These are phyloP conservation scores for Heliocidaris tuberculata DNA, from an alignment of 35 echinoderm and acorn worm species.

Conservation along the genomic window DNA sequence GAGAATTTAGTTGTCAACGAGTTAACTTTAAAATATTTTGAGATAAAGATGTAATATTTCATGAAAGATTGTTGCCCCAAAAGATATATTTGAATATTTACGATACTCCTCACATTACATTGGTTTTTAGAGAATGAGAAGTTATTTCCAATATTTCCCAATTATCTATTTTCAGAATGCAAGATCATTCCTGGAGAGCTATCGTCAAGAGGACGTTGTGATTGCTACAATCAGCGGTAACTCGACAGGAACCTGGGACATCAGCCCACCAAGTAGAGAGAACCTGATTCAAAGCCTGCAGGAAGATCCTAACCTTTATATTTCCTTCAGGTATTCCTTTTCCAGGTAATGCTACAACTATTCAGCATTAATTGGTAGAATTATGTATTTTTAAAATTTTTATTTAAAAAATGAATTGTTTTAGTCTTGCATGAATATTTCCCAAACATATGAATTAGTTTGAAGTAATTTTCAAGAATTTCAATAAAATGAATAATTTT, in stretches of 20 bases:
- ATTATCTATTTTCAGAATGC: slow-evolving; percentile 55
- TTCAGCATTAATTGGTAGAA: background rate
- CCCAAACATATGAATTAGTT: background rate
- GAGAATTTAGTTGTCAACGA: too few relatives aligned
- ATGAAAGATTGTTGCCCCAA: background rate
- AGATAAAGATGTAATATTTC: background rate
- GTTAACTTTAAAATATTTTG: too few relatives aligned
- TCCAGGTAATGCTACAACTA: slow-evolving; percentile 62
- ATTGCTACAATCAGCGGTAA: slow-evolving; percentile 61
- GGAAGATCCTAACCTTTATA: background rate
- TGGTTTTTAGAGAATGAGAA: background rate
- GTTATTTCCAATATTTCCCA: background rate
- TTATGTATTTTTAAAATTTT: background rate
- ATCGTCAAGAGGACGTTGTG: slow-evolving; percentile 74
- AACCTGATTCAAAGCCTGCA: slow-evolving; percentile 48
- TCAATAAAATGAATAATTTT: background rate
- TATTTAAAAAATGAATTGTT: background rate
- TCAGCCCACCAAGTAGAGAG: slow-evolving; percentile 83
- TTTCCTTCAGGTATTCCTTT: slow-evolving; percentile 79
- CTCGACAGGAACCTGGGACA: slow-evolving; percentile 77
- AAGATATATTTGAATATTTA: background rate
- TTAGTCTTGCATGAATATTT: background rate
- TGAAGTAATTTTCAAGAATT: background rate
- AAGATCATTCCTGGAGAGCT: slow-evolving; percentile 72
- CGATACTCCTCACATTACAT: background rate